Conservation (phyloP, 92 coral and sea anemone genomes). For the Galaxea fascicularis region DNA sequence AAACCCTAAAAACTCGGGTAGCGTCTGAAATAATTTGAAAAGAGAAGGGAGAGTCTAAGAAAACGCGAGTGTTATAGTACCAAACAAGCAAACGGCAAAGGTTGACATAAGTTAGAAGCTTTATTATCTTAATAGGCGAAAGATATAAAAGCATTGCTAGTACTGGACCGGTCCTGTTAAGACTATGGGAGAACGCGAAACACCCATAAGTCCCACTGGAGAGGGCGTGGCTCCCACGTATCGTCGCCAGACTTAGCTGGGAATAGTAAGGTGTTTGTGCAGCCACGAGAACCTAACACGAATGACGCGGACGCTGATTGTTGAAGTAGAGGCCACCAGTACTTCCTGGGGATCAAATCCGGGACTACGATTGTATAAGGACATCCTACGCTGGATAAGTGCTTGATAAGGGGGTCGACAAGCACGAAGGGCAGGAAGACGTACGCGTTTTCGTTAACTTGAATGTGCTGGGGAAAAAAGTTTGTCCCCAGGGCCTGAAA, state of each 20-base stretch:
- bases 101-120: not conserved
- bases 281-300: not conserved
- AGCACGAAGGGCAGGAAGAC: not conserved
- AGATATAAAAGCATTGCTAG: not conserved
- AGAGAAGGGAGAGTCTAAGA: not conserved
- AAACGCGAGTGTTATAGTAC: not conserved
- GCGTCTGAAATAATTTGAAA: not conserved
- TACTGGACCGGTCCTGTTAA: not conserved
- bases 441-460: too few relatives aligned
- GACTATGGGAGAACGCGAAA: slow-evolving; percentile 5
- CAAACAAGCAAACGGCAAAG: not conserved
- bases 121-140: not conserved
- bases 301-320: too few relatives aligned
- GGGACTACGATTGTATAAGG: not conserved
- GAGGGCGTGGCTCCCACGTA: not conserved
- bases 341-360: not conserved
- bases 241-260: not conserved
- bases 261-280: not conserved
- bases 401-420: not conserved
- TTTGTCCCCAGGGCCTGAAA: not conserved
- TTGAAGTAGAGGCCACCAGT: not conserved
- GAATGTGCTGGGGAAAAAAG: slow-evolving; percentile 1
- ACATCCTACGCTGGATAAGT: not conserved
- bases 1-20: not conserved
- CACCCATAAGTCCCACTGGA: not conserved